Percentiles rank a stretch among this genome's conserved stretches.
Conservation (phyloP, 2,797 vertebrate species). For the Paratrypauchen microcephalus region DNA sequence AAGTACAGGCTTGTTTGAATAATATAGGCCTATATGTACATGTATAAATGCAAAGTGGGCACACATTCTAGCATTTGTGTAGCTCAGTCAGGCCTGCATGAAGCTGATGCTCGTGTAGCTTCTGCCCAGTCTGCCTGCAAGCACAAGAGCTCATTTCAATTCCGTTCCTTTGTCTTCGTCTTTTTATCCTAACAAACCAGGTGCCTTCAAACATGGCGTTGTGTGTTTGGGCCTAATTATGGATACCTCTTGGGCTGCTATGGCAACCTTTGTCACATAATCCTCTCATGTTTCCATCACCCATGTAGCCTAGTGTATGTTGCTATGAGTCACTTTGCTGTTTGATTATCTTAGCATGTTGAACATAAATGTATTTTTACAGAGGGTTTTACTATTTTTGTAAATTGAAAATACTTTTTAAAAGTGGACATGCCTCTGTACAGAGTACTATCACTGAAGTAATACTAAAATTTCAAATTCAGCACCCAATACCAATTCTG, state of each 20-base stretch:
- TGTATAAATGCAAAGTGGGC: background rate
- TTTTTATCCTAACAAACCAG: slow-evolving; percentile 40
- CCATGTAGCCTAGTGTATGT: slow-evolving; percentile 16
- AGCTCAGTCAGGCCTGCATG: slow-evolving; percentile 32
- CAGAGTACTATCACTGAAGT: no score
- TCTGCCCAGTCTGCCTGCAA: background rate
- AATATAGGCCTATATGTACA: background rate
- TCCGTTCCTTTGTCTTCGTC: slow-evolving; percentile 13
- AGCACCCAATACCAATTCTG: no score
- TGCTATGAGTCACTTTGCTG: slow-evolving; percentile 40
- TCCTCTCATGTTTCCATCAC: slow-evolving; percentile 45
- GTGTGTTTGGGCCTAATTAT: slow-evolving; percentile 48
- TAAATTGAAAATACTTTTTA: no score
- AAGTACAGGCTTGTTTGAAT: slow-evolving; percentile 59
- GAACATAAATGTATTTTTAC: background rate
- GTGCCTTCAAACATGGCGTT: slow-evolving; percentile 54
- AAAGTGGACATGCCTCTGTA: no score
- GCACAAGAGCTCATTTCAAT: background rate
- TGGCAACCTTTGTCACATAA: slow-evolving; percentile 61
- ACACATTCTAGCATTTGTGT: background rate
- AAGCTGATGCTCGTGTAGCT: slow-evolving; percentile 14
- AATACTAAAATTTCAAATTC: no score
- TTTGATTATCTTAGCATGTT: slow-evolving; percentile 29
- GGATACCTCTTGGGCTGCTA: slow-evolving; percentile 47
- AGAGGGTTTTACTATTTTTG: no score